Percentiles rank a stretch among this genome's conserved stretches.
These are phyloP conservation scores for Sphaerodactylus townsendi DNA, from an alignment of 2,113 vertebrate genomes.

Conservation along the genomic window DNA sequence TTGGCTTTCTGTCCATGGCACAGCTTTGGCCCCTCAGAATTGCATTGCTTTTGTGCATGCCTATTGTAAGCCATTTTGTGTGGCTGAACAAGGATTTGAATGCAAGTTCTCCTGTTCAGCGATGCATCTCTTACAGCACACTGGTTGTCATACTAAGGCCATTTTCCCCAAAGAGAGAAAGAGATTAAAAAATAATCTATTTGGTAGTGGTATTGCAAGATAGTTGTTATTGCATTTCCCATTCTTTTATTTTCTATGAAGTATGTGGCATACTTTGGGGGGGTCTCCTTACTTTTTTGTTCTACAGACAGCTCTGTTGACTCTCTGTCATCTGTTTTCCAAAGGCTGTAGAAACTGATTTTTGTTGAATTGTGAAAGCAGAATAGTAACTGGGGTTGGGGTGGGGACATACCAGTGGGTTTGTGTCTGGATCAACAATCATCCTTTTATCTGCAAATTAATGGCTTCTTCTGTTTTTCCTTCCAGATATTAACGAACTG, in stretches of 20 bases:
- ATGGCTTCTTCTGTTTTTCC: not conserved
- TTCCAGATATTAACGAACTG: conserved; percentile 91
- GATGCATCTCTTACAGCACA: not conserved
- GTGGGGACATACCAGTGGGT: not conserved
- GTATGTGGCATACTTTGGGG: not conserved
- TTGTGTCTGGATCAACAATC: not conserved
- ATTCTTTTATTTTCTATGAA: not conserved
- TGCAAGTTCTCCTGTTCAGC: not conserved
- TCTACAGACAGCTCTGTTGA: not conserved
- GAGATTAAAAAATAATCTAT: not conserved
- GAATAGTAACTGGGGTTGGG: not conserved
- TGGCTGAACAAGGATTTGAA: not conserved
- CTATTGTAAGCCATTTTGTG: no score
- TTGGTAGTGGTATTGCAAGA: not conserved
- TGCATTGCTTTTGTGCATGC: no score
- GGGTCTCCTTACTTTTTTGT: not conserved
- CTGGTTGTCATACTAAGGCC: not conserved
- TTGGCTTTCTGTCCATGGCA: no score
- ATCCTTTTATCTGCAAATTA: not conserved
- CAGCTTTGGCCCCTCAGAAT: no score
- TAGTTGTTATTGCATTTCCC: not conserved
- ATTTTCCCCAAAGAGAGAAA: not conserved
- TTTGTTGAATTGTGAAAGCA: not conserved
- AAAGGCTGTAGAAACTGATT: not conserved
- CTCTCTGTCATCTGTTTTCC: not conserved